These are phyloP conservation scores for Linyphia triangularis DNA, from an alignment of 2,888 invertebrate genomes.

Conservation along the genomic window DNA sequence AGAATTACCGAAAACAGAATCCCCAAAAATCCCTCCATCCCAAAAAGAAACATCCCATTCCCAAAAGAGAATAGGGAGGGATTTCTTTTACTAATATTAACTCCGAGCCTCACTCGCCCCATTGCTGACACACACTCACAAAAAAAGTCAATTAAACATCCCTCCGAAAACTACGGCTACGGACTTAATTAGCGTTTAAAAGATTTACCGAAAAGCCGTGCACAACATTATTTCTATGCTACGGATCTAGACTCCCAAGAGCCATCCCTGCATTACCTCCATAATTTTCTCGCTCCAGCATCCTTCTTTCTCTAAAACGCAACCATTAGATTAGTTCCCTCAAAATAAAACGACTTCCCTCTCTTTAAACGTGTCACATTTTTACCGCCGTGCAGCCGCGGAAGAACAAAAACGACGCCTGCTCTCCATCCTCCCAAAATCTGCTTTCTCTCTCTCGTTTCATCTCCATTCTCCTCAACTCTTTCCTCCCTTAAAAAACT, in stretches of 20 bases:
- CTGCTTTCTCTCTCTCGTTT: neutral
- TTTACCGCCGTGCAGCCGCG: slow-evolving; percentile 37
- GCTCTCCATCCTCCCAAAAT: neutral
- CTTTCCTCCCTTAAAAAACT: slow-evolving; percentile 41
- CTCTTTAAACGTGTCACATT: slow-evolving; percentile 37
- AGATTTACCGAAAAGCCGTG: slow-evolving; percentile 3
- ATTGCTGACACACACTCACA: neutral
- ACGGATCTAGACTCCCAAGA: neutral
- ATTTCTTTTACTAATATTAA: neutral
- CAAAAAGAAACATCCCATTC: neutral
- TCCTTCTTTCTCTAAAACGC: slow-evolving; percentile 24
- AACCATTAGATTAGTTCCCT: slow-evolving; percentile 25
- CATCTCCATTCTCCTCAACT: neutral
- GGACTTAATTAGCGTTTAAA: slow-evolving; percentile 3
- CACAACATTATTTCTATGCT: neutral
- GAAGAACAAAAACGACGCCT: slow-evolving; percentile 32
- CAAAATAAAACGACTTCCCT: slow-evolving; percentile 20
- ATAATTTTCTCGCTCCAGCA: neutral
- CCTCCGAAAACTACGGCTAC: neutral
- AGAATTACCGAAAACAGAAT: neutral
- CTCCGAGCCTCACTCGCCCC: neutral
- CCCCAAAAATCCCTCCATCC: neutral
- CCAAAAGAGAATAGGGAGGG: neutral
- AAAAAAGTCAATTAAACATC: neutral
- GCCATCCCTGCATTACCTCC: neutral